A percentile compares a stretch with the other conserved stretches of the same genome.
phyloP scores from a whole-genome alignment of 2,113 vertebrate genomes.

The Indicator maculatus region DNA sequence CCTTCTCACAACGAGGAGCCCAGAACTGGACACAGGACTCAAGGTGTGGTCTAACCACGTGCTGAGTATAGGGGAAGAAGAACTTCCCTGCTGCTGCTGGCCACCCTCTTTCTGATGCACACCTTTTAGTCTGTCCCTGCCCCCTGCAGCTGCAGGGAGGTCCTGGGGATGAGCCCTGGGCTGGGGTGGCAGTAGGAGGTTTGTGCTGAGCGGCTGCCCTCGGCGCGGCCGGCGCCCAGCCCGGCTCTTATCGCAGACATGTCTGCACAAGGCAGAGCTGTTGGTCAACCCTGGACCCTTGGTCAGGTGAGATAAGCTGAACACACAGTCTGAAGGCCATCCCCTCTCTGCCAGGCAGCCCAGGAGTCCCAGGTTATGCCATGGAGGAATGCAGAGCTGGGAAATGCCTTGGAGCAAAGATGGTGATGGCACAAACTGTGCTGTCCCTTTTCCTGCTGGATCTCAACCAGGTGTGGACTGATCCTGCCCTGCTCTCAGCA shows the following conservation, averaged over 20 bases:
- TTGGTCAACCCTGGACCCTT: neutral
- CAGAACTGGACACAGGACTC: no score
- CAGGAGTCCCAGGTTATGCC: neutral
- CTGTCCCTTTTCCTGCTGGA: neutral
- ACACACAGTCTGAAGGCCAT: neutral
- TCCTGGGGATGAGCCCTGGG: rapidly evolving
- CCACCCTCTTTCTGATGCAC: no score
- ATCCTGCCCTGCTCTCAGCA: neutral
- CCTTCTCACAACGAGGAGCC: no score
- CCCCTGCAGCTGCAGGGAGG: neutral
- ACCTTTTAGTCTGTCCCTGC: neutral
- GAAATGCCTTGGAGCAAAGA: neutral
- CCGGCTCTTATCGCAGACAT: rapidly evolving
- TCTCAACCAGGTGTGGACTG: neutral
- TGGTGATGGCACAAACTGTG: rapidly evolving
- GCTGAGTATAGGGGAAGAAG: no score
- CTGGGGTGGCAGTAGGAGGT: neutral
- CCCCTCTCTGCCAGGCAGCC: neutral
- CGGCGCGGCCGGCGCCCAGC: neutral
- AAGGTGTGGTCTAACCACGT: no score
- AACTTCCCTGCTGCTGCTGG: no score
- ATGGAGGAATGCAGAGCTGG: neutral
- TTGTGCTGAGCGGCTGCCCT: rapidly evolving
- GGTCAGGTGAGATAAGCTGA: neutral
- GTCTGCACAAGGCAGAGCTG: rapidly evolving